Base-by-base conservation (phyloP, 2,888 invertebrate species). In the Campaea margaritaria region DNA sequence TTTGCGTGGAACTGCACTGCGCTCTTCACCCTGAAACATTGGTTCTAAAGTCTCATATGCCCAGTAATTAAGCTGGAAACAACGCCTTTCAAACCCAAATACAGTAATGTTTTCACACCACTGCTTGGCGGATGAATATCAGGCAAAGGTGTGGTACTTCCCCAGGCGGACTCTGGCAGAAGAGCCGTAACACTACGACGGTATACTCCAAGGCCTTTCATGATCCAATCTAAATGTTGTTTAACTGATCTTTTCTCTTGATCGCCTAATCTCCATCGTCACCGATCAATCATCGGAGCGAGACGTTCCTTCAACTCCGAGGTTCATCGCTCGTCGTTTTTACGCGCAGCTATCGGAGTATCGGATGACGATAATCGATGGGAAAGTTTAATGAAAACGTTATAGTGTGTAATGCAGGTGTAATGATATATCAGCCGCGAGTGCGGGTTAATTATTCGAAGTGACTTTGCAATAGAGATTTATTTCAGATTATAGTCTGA, bases 241-340 rank as follows among this genome's bases (percentile, higher is more conserved):
- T 2, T 50, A 13, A 45, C 28, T 28, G 14, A 46, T 39, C 27
- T 42, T 47, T 48, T 53, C 39, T 27, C 16, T 52, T 13, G 0
- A 45, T 52, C 34, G 48, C 48, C 31, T 49, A 36, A 59, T 52
- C 47, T 56, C 64, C 53, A 50, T 65, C 64, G 61, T 64, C 69
- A 72, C 70, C 76, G 76, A 84, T 84, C 81, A 83, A 65, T 64
- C 83, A 83, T 64, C 83, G 79, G 68, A 85, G 88, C 91, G 90
- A 69, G 77, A 87, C 90, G 92, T 90, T 86, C 89, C 79, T 90
- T 91, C 89, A 91, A 89, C 89, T 83, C 78, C 72, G 70, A 70
- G 74, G 89, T 88, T 87, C 89, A 86, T 82, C 83, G 89, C 74
- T 83, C 87, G 80, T 75, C n/a, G 79, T 82, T 84, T 85, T 86